Evolutionary conservation across 1,140 invertebrate genomes (phyloP).

Genomic region (Arion vulgaris): DNA sequence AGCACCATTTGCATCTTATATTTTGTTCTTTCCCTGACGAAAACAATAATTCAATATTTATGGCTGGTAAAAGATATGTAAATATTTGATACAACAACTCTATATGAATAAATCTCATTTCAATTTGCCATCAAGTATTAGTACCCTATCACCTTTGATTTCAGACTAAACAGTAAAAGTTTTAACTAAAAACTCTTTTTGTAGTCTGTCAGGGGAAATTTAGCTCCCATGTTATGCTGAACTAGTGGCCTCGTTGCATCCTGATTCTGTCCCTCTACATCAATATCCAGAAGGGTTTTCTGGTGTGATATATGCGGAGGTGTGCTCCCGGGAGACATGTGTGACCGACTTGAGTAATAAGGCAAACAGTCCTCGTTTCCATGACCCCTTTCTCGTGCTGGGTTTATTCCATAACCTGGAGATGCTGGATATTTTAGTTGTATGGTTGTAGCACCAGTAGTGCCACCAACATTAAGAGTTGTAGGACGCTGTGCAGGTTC

Average conservation of each 20-base stretch:
- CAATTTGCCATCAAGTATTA: background rate
- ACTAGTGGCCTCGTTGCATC: conserved; percentile 78
- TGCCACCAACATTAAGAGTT: conserved; percentile 77
- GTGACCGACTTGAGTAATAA: conserved; percentile 66
- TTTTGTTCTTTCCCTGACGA: background rate
- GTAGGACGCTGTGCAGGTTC: conserved; percentile 80
- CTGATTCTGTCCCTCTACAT: conserved; percentile 79
- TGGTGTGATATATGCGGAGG: conserved; percentile 68
- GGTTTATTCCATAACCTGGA: conserved; percentile 44
- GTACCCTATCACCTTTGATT: background rate
- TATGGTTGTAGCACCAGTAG: conserved; percentile 31
- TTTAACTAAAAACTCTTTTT: conserved; percentile 40
- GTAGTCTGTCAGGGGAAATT: conserved; percentile 37
- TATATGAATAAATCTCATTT: background rate
- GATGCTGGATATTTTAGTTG: conserved; percentile 49
- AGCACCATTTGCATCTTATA: background rate
- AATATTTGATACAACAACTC: background rate
- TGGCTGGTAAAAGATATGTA: background rate
- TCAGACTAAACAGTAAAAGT: background rate
- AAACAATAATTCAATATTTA: no score
- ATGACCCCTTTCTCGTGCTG: conserved; percentile 42
- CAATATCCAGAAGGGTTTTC: conserved; percentile 77
- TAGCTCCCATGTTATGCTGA: conserved; percentile 38
- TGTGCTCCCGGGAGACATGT: conserved; percentile 67
- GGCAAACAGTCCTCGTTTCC: conserved; percentile 52